Evolutionary conservation across 1,140 invertebrate genomes (phyloP).

Genomic region (Drosophila nannoptera): DNA sequence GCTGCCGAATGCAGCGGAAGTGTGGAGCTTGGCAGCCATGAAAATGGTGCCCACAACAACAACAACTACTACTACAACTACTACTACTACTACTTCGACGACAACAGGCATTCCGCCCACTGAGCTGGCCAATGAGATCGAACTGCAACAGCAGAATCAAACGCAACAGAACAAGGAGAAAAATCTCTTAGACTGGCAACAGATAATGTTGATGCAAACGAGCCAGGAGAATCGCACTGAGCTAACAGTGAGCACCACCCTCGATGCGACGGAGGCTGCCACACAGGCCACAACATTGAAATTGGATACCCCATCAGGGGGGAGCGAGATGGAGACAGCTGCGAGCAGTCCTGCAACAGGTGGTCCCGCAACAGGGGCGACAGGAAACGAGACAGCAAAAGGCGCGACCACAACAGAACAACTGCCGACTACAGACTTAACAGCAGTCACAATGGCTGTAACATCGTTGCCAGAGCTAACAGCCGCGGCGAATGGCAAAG

Average conservation of each 20-base stretch:
- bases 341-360: conserved; percentile 9
- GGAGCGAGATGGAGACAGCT: conserved; percentile 15
- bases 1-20: conserved; percentile 63
- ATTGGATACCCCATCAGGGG: background rate
- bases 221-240: conserved; percentile 50
- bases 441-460: background rate
- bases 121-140: conserved; percentile 59
- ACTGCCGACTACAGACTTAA: conserved; percentile 2
- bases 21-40: conserved; percentile 72
- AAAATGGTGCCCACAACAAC: conserved; percentile 53
- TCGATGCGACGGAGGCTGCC: conserved; percentile 58
- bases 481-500: background rate
- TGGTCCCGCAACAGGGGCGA: background rate
- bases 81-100: conserved; percentile 13
- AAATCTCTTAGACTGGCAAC: conserved; percentile 70
- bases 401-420: background rate
- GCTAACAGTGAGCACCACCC: conserved; percentile 46
- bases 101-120: conserved; percentile 14
- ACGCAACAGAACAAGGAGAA: conserved; percentile 55
- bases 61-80: too few species aligned
- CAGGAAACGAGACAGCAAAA: background rate
- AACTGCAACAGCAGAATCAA: conserved; percentile 32
- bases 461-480: conserved; percentile 5
- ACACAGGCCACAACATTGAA: conserved; percentile 47
- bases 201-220: conserved; percentile 57